phyloP scores from a whole-genome alignment of 1,140 invertebrate genomes.

The Calycopis cecrops region DNA sequence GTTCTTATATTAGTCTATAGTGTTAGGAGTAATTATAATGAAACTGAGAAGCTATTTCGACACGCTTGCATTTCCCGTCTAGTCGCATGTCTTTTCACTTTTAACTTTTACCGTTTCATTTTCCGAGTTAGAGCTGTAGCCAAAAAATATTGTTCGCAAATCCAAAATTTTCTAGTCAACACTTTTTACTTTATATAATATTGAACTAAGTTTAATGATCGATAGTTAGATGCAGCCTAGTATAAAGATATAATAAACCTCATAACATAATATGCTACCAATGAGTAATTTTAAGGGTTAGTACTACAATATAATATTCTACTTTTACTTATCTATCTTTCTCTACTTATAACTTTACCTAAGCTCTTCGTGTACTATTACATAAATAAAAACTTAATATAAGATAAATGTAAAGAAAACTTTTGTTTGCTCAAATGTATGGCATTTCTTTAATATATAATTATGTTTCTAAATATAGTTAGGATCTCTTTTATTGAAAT shows the following conservation, averaged over 20 bases:
- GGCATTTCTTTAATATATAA: slow-evolving; percentile 65
- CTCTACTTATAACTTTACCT: slow-evolving; percentile 22
- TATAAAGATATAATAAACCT: slow-evolving; percentile 22
- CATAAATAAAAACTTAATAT: slow-evolving; percentile 8
- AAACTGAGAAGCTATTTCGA: slow-evolving; percentile 13
- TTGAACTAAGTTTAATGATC: slow-evolving; percentile 52
- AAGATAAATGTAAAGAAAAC: slow-evolving; percentile 17
- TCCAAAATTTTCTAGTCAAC: slow-evolving; percentile 72
- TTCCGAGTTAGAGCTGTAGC: slow-evolving; percentile 39
- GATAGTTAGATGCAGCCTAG: slow-evolving; percentile 23
- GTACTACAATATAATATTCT: slow-evolving; percentile 15
- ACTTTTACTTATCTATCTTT: slow-evolving; percentile 18
- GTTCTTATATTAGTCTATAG: slow-evolving; percentile 20
- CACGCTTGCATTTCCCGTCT: slow-evolving; percentile 66
- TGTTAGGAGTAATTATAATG: slow-evolving; percentile 15
- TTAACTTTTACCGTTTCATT: slow-evolving; percentile 32
- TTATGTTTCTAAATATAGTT: slow-evolving; percentile 39
- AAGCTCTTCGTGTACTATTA: slow-evolving; percentile 16
- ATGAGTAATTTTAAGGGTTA: slow-evolving; percentile 46
- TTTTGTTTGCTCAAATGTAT: slow-evolving; percentile 70
- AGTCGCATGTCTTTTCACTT: slow-evolving; percentile 47
- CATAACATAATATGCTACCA: slow-evolving; percentile 52
- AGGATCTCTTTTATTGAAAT: slow-evolving; percentile 53
- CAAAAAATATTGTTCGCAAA: slow-evolving; percentile 51
- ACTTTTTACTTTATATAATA: slow-evolving; percentile 44